phyloP scores from a whole-genome alignment of 2,113 vertebrate species.

The Heterocephalus glaber region DNA sequence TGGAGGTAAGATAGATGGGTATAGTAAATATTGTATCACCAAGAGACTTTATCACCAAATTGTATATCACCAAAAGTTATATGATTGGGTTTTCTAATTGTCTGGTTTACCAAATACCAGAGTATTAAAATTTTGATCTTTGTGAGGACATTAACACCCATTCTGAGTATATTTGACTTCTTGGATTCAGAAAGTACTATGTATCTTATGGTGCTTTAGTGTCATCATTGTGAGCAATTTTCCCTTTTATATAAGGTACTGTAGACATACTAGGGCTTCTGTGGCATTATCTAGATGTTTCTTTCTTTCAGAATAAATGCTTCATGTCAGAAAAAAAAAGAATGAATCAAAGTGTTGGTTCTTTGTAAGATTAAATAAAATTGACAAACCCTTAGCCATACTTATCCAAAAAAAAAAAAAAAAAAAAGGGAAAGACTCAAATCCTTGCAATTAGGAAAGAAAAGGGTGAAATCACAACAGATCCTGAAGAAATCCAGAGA shows the following conservation, averaged over 20 bases:
- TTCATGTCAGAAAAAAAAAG: not conserved
- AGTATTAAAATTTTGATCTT: not conserved
- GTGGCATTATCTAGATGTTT: slow-evolving; percentile 69
- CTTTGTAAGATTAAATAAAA: no score
- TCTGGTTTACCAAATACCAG: slow-evolving; percentile 8
- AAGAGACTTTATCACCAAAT: not conserved
- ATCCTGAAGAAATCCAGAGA: no score
- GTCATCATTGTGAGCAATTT: slow-evolving; percentile 42
- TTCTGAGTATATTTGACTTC: slow-evolving; percentile 45
- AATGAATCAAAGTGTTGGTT: no score
- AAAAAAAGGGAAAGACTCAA: no score
- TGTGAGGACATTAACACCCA: not conserved
- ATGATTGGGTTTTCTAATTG: not conserved
- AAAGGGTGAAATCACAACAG: no score
- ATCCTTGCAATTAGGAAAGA: no score
- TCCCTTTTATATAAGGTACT: slow-evolving; percentile 55
- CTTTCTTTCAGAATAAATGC: slow-evolving; percentile 76
- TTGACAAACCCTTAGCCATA: no score
- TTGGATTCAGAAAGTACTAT: slow-evolving; percentile 60
- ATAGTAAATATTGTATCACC: not conserved
- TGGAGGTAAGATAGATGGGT: not conserved
- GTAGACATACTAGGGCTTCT: slow-evolving; percentile 48
- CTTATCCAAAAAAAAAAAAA: no score
- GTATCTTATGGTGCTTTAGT: slow-evolving; percentile 56
- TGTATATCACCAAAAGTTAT: not conserved